These are phyloP conservation scores for Scaptomyza parva DNA, from an alignment of 2,888 invertebrate genomes.

Conservation along the genomic window DNA sequence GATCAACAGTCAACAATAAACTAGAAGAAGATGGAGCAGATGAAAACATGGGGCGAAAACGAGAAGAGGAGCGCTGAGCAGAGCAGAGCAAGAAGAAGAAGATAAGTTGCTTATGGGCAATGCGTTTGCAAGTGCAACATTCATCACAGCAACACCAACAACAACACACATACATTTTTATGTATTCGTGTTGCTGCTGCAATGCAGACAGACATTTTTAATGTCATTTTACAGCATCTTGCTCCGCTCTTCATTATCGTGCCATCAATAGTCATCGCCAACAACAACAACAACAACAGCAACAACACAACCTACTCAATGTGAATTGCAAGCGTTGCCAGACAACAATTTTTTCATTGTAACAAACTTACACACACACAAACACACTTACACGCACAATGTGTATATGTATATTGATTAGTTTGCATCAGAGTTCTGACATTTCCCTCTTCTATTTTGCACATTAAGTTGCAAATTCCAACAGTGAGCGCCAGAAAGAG, in stretches of 20 bases:
- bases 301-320: constrained; percentile 15
- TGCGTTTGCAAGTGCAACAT: constrained; percentile 55
- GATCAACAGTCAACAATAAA: constrained; percentile 55
- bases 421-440: constrained; percentile 40
- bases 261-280: constrained; percentile 40
- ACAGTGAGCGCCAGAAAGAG: not conserved
- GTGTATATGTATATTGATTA: constrained; percentile 36
- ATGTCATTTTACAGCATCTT: constrained; percentile 62
- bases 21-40: constrained; percentile 16
- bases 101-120: constrained; percentile 48
- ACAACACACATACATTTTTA: constrained; percentile 2
- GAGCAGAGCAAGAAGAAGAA: too few species aligned
- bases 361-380: constrained; percentile 1
- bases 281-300: constrained; percentile 19
- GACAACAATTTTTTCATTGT: constrained; percentile 36
- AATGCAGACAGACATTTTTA: constrained; percentile 75
- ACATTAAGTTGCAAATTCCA: constrained; percentile 36
- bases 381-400: not conserved
- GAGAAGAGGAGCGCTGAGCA: too few species aligned
- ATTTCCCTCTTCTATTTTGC: constrained; percentile 32
- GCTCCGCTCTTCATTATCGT: constrained; percentile 49
- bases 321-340: constrained; percentile 43
- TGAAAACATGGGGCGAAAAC: constrained; percentile 3
- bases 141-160: constrained; percentile 32
- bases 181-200: constrained; percentile 54